Conservation (phyloP, 2,888 invertebrate genomes). For the Hemistola chrysoprasaria region DNA sequence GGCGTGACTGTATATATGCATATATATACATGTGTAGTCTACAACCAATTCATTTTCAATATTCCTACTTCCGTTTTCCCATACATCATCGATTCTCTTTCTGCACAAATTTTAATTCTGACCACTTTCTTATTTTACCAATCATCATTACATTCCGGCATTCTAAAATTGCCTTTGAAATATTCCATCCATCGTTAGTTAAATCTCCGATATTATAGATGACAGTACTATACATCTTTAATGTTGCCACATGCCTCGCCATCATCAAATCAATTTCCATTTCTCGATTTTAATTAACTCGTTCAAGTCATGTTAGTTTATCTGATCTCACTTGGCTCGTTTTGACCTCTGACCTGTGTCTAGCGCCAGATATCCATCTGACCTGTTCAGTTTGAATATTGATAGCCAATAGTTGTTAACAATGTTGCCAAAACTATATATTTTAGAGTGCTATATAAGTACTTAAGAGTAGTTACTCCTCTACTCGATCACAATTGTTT, state of each 20-base stretch:
- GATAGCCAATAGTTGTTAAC: constrained; percentile 42
- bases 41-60: too few relatives aligned
- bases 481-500: too few relatives aligned
- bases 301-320: constrained; percentile 19
- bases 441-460: too few relatives aligned
- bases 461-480: too few relatives aligned
- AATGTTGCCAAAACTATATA: constrained; percentile 1
- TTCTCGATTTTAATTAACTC: constrained; percentile 18
- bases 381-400: constrained; percentile 59
- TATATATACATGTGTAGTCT: too few relatives aligned
- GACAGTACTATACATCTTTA: neutral
- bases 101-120: neutral
- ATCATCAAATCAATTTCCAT: constrained; percentile 4
- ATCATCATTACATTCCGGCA: too few relatives aligned
- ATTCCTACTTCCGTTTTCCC: too few relatives aligned
- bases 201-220: too few relatives aligned
- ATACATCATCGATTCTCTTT: constrained; percentile 1
- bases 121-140: too few relatives aligned
- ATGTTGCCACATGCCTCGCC: neutral
- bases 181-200: too few relatives aligned
- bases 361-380: constrained; percentile 47
- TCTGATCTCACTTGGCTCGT: constrained; percentile 17
- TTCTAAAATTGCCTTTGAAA: too few relatives aligned
- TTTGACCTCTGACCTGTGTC: constrained; percentile 22
- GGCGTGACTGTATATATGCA: too few relatives aligned